phyloP scores from a whole-genome alignment of 2,797 vertebrate species.

The Thamnophis elegans region DNA sequence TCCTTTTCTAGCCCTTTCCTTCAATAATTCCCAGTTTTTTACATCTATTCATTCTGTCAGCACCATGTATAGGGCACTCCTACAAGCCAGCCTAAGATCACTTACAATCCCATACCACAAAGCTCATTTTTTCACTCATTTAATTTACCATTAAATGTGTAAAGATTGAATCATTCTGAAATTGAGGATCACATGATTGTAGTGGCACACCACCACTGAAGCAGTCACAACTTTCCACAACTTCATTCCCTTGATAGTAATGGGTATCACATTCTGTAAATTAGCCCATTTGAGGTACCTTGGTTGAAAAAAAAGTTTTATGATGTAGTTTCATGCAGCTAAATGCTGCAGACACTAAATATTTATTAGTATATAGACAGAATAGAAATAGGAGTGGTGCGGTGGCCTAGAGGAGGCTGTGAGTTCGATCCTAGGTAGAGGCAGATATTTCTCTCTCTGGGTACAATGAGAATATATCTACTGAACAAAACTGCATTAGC shows the following conservation, averaged over 20 bases:
- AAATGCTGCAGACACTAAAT: not conserved
- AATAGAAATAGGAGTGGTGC: not conserved
- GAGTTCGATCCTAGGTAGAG: no score
- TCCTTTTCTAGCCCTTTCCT: not conserved
- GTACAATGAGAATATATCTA: no score
- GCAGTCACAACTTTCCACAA: not conserved
- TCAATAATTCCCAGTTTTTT: not conserved
- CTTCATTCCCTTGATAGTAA: not conserved
- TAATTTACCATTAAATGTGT: not conserved
- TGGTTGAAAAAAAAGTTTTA: not conserved
- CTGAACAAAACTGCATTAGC: no score
- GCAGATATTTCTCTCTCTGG: no score
- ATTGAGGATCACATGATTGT: not conserved
- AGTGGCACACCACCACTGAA: not conserved
- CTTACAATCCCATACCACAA: not conserved
- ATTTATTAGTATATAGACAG: not conserved
- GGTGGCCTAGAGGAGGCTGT: no score
- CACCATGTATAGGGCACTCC: not conserved
- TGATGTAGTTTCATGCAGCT: not conserved
- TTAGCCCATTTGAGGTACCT: not conserved
- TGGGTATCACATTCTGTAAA: not conserved
- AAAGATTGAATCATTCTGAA: not conserved
- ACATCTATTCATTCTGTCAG: not conserved
- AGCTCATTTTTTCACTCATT: not conserved
- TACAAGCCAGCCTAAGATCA: not conserved